A percentile compares a stretch with the other conserved stretches of the same genome.
Evolutionary conservation across 1,140 invertebrate genomes (phyloP).

Genomic region (Gerris buenoi): DNA sequence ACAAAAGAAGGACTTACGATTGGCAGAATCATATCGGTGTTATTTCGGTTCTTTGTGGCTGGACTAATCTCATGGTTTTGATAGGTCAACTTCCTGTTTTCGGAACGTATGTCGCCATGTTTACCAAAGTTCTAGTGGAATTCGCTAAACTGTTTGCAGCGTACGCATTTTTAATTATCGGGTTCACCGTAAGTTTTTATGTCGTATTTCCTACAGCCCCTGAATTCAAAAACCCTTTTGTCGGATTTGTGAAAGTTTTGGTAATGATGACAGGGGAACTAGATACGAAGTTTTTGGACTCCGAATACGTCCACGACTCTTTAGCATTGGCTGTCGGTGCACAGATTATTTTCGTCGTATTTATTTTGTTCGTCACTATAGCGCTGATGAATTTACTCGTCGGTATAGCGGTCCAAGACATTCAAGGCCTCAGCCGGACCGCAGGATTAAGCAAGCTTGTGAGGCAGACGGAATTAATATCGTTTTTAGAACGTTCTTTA

Average conservation of each 20-base stretch:
- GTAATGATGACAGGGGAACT: constrained; percentile 83
- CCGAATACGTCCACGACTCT: constrained; percentile 42
- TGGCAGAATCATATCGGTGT: constrained; percentile 71
- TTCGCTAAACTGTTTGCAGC: constrained; percentile 67
- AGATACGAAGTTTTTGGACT: constrained; percentile 49
- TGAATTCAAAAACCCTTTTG: constrained; percentile 59
- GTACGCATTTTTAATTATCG: constrained; percentile 66
- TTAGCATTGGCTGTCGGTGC: constrained; percentile 50
- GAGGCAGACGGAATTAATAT: constrained; percentile 59
- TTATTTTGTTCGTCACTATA: constrained; percentile 60
- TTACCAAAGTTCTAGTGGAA: constrained; percentile 66
- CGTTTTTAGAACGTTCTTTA: constrained; percentile 52
- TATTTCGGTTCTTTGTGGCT: constrained; percentile 64
- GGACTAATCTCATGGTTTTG: constrained; percentile 77
- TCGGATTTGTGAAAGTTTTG: constrained; percentile 62
- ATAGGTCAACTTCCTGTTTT: constrained; percentile 70
- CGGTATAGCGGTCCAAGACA: constrained; percentile 64
- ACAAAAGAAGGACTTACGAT: constrained; percentile 53
- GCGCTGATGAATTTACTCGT: constrained; percentile 67
- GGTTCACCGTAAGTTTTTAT: constrained; percentile 72
- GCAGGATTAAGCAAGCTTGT: constrained; percentile 57
- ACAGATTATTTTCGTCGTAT: constrained; percentile 54
- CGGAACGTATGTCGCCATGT: constrained; percentile 75
- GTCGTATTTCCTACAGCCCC: constrained; percentile 66
- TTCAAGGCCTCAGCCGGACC: constrained; percentile 58